phyloP scores from a whole-genome alignment of 2,113 vertebrate genomes.

The Anguilla japonica region DNA sequence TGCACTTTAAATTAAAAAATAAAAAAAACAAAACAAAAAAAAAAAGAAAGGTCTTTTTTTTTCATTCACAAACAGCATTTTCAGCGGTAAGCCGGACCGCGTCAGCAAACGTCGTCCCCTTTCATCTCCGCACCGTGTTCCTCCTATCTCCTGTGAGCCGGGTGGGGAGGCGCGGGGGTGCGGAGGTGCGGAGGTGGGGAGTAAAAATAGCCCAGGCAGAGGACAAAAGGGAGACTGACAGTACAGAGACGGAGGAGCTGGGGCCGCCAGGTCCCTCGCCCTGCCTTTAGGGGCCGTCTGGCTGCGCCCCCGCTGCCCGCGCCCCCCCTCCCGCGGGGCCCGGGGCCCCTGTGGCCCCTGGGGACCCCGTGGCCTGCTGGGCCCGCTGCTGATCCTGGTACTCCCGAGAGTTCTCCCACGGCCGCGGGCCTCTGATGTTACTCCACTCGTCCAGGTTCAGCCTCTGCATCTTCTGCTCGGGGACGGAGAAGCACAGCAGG shows the following conservation, averaged over 20 bases:
- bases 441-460: conserved; percentile 81
- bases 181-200: not conserved
- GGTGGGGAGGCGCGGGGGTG: not conserved
- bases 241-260: not conserved
- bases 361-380: conserved; percentile 29
- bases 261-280: not conserved
- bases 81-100: not conserved
- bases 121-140: not conserved
- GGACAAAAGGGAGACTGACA: not conserved
- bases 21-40: too few relatives aligned
- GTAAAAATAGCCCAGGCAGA: not conserved
- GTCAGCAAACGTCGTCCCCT: not conserved
- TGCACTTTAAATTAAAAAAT: not conserved
- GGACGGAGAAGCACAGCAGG: conserved; percentile 15
- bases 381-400: conserved; percentile 75
- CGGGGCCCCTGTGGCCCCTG: conserved; percentile 30
- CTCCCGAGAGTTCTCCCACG: conserved; percentile 85
- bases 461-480: conserved; percentile 79
- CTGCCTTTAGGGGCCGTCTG: not conserved
- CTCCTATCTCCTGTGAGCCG: not conserved
- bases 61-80: not conserved
- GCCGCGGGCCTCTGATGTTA: conserved; percentile 91
- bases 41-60: too few relatives aligned
- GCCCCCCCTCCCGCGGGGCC: not conserved
- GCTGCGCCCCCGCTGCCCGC: too few relatives aligned